phyloP scores from a whole-genome alignment of 2,888 invertebrate species.

The Portevinia maculata region DNA sequence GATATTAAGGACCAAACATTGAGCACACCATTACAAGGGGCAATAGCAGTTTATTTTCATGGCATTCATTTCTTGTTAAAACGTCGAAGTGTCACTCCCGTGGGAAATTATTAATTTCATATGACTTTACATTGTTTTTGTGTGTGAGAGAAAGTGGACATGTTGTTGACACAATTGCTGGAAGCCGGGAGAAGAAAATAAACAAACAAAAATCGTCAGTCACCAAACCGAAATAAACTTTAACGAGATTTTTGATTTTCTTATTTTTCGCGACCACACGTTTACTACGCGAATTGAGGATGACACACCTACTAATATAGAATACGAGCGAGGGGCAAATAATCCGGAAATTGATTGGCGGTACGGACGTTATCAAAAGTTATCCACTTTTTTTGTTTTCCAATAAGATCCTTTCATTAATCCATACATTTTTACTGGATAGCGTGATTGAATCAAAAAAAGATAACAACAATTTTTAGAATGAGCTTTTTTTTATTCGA shows the following conservation, averaged over 20 bases:
- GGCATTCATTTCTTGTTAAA: conserved; percentile 60
- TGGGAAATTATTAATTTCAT: conserved; percentile 68
- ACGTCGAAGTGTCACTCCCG: conserved; percentile 67
- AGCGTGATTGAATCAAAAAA: conserved; percentile 7
- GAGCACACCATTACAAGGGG: conserved; percentile 51
- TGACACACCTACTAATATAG: conserved; percentile 21
- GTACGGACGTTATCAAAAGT: neutral
- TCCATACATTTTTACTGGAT: conserved; percentile 41
- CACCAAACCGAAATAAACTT: conserved; percentile 47
- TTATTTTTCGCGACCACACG: too few relatives aligned
- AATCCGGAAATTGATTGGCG: conserved; percentile 11
- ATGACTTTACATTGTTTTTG: conserved; percentile 33
- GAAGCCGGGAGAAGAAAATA: conserved; percentile 23
- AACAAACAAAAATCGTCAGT: conserved; percentile 55
- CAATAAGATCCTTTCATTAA: conserved; percentile 35
- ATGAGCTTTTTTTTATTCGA: conserved; percentile 50
- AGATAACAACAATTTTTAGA: conserved; percentile 34
- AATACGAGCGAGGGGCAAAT: neutral
- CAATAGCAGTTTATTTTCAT: conserved; percentile 69
- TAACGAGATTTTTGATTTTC: conserved; percentile 26
- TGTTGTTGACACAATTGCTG: conserved; percentile 26
- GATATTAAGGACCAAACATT: conserved; percentile 48
- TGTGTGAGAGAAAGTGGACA: conserved; percentile 45
- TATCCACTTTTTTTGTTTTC: conserved; percentile 5
- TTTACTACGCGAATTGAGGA: too few relatives aligned